Evolutionary conservation across 2,113 vertebrate species (phyloP), one percentile per base, ranked within the genome.

Genomic region (Parus major): DNA sequence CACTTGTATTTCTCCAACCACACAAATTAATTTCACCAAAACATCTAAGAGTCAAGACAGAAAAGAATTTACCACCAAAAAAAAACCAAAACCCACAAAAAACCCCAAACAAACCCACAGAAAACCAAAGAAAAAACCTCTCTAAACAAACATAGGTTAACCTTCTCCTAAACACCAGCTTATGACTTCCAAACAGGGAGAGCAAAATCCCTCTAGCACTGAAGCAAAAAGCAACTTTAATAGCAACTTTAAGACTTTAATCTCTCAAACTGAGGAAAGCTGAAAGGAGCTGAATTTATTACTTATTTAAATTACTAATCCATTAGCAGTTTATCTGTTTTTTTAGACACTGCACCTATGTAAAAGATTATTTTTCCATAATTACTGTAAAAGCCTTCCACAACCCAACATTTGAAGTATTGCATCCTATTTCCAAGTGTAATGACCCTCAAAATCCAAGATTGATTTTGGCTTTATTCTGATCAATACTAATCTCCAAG

Each of bases 401-500:
- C 71, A 23, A 41, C 27, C 29, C 88, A 88, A 90, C 64, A 56
- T 81, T 76, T 83, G 47, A 41, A 46, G 41, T 63, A 97, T 55
- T 93, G 79, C 78, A 93, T 91, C 33, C 94, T 64, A 90, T 91
- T 97, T 97, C 56, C 90, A 97, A 96, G 96, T 82, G 93, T 95
- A 97, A 72, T 95, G 88, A 97, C 50, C 86, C 93, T 97, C 88
- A 96, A 83, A 96, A 96, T 97, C 60, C 64, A 96, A 41, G 96
- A 97, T 96, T 95, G 97, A 97, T 96, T 91, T 96, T 88, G 78
- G 53, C 90, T 97, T 91, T 91, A 63, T 64, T 65, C 60, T 88
- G 91, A 91, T 98, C 97, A 94, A 96, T 97, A 96, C 84, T 97
- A 89, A 97, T 97, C 78, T 96, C 64, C 81, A 83, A 95, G 90